These are phyloP conservation scores for Nebria salina DNA, from an alignment of 2,888 invertebrate species.

Conservation along the genomic window DNA sequence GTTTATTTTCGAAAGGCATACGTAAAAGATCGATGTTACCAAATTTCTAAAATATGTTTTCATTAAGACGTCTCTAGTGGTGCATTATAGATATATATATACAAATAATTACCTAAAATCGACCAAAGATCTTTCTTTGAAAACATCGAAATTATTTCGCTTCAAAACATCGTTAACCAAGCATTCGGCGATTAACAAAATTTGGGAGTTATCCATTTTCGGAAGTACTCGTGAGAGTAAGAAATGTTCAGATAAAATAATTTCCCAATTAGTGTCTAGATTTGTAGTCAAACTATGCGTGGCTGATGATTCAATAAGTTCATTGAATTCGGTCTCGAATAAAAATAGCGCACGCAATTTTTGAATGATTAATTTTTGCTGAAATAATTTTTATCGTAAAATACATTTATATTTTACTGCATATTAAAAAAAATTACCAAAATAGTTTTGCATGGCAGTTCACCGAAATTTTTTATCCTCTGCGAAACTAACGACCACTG, in stretches of 20 bases:
- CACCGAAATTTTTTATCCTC: conserved; percentile 61
- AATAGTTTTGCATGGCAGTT: conserved; percentile 56
- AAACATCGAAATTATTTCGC: conserved; percentile 27
- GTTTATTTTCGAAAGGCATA: conserved; percentile 54
- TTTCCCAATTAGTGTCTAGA: conserved; percentile 54
- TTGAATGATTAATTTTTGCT: conserved; percentile 59
- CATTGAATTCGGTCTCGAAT: conserved; percentile 55
- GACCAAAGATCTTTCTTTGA: conserved; percentile 27
- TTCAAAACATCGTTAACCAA: conserved; percentile 47
- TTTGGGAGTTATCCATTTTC: conserved; percentile 52
- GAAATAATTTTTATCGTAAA: conserved; percentile 48
- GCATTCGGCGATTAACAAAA: conserved; percentile 48
- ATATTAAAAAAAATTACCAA: conserved; percentile 51
- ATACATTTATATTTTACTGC: background rate
- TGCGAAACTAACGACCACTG: conserved; percentile 60
- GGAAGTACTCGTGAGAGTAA: conserved; percentile 53
- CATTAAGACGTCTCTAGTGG: background rate
- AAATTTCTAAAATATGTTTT: conserved; percentile 47
- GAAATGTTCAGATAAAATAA: conserved; percentile 56
- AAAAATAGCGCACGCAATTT: conserved; percentile 56
- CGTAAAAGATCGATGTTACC: conserved; percentile 51
- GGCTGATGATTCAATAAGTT: conserved; percentile 53
- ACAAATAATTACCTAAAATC: conserved; percentile 29
- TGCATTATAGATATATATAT: background rate
- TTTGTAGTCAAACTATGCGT: conserved; percentile 52